Evolutionary conservation across 1,140 invertebrate species (phyloP), one percentile per base, ranked within the genome.

Genomic region (Scaptomyza montana): DNA sequence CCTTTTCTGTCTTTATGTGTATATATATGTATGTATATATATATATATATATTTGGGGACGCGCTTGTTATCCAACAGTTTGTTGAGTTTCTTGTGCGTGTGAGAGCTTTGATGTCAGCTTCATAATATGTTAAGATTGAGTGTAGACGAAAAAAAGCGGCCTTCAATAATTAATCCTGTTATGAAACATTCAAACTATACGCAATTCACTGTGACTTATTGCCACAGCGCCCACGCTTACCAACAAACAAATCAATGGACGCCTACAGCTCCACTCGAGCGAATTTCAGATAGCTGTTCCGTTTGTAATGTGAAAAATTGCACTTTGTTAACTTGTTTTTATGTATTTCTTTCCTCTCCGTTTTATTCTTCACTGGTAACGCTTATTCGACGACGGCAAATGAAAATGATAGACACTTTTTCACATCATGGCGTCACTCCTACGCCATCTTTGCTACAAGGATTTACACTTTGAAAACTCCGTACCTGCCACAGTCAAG

Each of bases 391-490:
- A 12, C 33, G 25, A 41, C 45, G 54, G 74, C 54, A 76, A 73
- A 76, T 76, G 65, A 46, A 61, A 70, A 74, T 66, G 60, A 54
- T 80, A 89, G 82, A 87, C 84, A 89, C 82, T 87, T 87, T 33
- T 87, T 87, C 84, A 87, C 82, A 87, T 87, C 82, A 87, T 87
- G 82, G 82, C 82, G 82, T 87, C 82, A 87, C 84, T 80, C 81
- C 82, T 82, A 89, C 84, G 82, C 84, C 68, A 76, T 49, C 39
- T 56, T 50, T 55, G 59, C 25, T 13, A n/a, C 59, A 63, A 69
- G 51, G 36, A 64, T 21, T 55, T 16, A 30, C 33, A 25, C 46
- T 51, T 33, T 49, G 9, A 45, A 59, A 45, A 60, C 49, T 69
- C 49, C 63, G 51, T 68, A 54, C 19, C 43, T 61, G 70, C 70